Percentiles rank a stretch among this genome's conserved stretches.
Evolutionary conservation across 2,888 invertebrate species (phyloP).

Genomic region (Stenoptilia bipunctidactyla): DNA sequence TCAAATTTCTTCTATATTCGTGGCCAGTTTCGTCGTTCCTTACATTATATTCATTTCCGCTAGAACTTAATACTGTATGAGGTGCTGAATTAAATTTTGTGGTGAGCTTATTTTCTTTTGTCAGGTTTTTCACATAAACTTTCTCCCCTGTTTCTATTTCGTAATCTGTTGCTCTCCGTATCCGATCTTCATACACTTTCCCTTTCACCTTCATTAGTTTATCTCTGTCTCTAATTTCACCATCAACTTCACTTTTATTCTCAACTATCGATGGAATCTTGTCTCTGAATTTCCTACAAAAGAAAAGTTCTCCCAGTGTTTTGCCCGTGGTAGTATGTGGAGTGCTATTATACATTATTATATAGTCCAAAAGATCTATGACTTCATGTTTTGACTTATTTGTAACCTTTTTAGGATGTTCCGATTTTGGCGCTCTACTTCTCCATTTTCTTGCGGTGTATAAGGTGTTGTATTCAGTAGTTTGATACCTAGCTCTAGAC

Average conservation of each 20-base stretch:
- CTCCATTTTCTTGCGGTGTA: conserved; percentile 7
- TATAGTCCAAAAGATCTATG: neutral
- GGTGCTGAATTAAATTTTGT: conserved; percentile 5
- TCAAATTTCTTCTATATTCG: conserved; percentile 7
- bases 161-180: conserved; percentile 6
- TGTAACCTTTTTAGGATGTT: conserved; percentile 7
- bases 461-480: neutral
- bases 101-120: conserved; percentile 10
- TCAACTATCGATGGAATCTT: neutral
- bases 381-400: conserved; percentile 9
- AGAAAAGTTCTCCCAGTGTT: conserved; percentile 6
- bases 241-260: conserved; percentile 7
- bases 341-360: conserved; percentile 13
- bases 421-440: conserved; percentile 8
- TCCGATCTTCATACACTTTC: conserved; percentile 5
- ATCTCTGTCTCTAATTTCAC: conserved; percentile 13
- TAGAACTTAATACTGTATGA: conserved; percentile 6
- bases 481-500: neutral
- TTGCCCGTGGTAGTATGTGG: conserved; percentile 16
- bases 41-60: conserved; percentile 5
- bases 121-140: conserved; percentile 12
- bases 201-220: conserved; percentile 1
- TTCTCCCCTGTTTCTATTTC: conserved; percentile 10
- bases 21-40: conserved; percentile 10
- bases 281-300: conserved; percentile 13